Evolutionary conservation across 2,888 invertebrate species (phyloP).

Genomic region (Drosophila subquinaria): DNA sequence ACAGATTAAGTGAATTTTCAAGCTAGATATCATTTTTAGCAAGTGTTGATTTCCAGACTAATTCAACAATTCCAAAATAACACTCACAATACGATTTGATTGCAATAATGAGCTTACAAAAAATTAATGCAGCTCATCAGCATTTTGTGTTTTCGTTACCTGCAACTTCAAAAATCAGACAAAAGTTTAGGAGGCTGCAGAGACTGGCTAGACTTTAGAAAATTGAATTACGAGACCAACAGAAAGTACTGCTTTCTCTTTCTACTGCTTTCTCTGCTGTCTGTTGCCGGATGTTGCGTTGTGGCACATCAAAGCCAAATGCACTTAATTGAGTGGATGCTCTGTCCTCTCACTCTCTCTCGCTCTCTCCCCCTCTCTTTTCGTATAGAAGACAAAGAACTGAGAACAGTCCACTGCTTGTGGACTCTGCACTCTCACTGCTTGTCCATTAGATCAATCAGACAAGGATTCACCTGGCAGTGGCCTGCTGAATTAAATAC

Average conservation of each 20-base stretch:
- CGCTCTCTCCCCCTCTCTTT: background rate
- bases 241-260: background rate
- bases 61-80: background rate
- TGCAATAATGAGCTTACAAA: constrained; percentile 1
- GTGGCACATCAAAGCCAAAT: constrained; percentile 57
- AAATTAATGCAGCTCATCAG: background rate
- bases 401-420: constrained; percentile 8
- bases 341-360: background rate
- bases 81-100: constrained; percentile 4
- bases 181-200: constrained; percentile 2
- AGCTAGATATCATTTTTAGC: background rate
- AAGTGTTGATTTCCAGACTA: background rate
- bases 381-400: constrained; percentile 30
- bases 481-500: constrained; percentile 43
- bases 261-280: background rate
- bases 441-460: constrained; percentile 74
- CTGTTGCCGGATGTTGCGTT: constrained; percentile 10
- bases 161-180: constrained; percentile 1
- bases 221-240: constrained; percentile 46
- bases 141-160: constrained; percentile 1
- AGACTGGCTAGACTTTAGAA: constrained; percentile 13
- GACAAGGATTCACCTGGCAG: constrained; percentile 31
- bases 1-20: background rate
- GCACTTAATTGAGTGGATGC: constrained; percentile 68
- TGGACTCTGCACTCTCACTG: constrained; percentile 16